phyloP scores from a whole-genome alignment of 2,888 invertebrate genomes.

The Drosophila robusta region DNA sequence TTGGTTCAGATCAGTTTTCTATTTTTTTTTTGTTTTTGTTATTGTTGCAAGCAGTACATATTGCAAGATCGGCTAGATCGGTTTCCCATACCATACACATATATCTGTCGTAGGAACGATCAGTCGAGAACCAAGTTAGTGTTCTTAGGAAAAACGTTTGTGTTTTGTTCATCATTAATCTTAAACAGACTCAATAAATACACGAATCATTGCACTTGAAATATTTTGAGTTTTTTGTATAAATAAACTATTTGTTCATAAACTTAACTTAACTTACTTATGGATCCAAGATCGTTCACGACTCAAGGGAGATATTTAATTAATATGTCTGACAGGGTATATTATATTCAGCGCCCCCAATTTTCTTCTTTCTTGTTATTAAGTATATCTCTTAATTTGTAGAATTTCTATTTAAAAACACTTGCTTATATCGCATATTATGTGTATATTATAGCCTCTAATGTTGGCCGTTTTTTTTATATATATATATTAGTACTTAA shows the following conservation, averaged over 20 bases:
- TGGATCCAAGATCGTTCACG: conserved; percentile 28
- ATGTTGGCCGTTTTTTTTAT: conserved; percentile 17
- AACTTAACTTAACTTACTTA: conserved; percentile 13
- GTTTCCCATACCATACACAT: conserved; percentile 5
- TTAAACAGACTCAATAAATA: conserved; percentile 17
- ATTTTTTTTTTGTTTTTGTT: background rate
- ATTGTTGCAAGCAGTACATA: conserved; percentile 1
- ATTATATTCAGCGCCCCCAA: conserved; percentile 12
- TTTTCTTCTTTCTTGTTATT: conserved; percentile 7
- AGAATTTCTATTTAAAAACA: conserved; percentile 71
- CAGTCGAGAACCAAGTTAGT: conserved; percentile 16
- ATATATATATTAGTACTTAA: conserved; percentile 30
- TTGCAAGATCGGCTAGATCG: conserved; percentile 13
- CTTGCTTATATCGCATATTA: conserved; percentile 56
- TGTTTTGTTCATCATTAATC: background rate
- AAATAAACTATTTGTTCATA: conserved; percentile 13
- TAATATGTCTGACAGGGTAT: conserved; percentile 32
- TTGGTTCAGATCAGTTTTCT: background rate
- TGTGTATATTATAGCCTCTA: conserved; percentile 34
- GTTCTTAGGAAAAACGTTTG: conserved; percentile 17
- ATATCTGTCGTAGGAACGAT: conserved; percentile 21
- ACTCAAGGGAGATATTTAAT: conserved; percentile 19
- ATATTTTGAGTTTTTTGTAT: conserved; percentile 14
- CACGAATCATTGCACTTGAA: conserved; percentile 26
- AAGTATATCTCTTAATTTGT: conserved; percentile 47